Evolutionary conservation across 2,113 vertebrate species (phyloP), one percentile per base, ranked within the genome.

Genomic region (Bagarius yarrelli): DNA sequence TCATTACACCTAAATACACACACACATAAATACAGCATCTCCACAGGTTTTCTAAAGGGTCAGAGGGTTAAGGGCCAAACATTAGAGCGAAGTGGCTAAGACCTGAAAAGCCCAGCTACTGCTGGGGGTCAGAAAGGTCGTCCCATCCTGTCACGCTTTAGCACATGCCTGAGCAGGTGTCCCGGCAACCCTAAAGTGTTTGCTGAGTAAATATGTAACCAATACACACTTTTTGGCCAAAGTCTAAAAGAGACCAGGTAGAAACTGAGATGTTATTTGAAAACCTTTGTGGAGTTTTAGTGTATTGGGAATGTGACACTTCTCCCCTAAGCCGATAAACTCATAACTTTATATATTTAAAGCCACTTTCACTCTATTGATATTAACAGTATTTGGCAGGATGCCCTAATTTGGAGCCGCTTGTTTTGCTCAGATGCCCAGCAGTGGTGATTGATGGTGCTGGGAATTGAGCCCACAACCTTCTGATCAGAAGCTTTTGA

Each of bases 151-250:
- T 86, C 83, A 74, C 71, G 70, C 78, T 82, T 83, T 71, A 83
- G 83, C 88, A 86, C 71, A 78, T 89, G 89, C 79, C 85, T 32
- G 9, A 83, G 81, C 87, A 87, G 87, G 86, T 90, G 83, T 89
- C 91, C 86, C 85, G 86, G 88, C 91, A 91, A 89, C 90, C 76
- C 44, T 32, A 60, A 69, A 77, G 52, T 83, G 81, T 81, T 57
- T 61, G 60, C 55, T 69, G 64, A 81, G 83, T 84, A 83, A 85
- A 84, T 79, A 83, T 72, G 6, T 70, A 83, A 81, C 59, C 47
- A 47, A 23, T 36, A 19, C 53, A 69, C 67, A 60, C 34, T 77
- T 60, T 36, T 34, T 66, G 25, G 63, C 82, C n/a, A 52, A 47
- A 15, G 18, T 25, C 30, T 19, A 34, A 50, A 74, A 11, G 30